These are phyloP conservation scores for Hartigia nigra DNA, from an alignment of 2,888 invertebrate species.

Conservation along the genomic window DNA sequence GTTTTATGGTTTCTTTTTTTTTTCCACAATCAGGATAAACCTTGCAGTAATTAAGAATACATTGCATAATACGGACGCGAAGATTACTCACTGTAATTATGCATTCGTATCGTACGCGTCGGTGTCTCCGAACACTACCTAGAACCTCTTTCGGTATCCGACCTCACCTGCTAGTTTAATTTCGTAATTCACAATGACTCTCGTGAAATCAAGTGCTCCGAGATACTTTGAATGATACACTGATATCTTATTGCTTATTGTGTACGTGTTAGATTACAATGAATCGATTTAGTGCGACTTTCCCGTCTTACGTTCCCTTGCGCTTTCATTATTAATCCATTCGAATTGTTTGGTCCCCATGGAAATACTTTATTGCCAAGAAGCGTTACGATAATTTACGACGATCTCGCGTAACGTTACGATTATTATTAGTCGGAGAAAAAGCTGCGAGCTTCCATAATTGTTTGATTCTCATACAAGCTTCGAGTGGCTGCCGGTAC, in stretches of 20 bases:
- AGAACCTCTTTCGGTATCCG: not conserved
- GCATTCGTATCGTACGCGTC: not conserved
- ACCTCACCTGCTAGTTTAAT: not conserved
- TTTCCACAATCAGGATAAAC: constrained; percentile 21
- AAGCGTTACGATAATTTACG: not conserved
- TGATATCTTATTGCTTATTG: not conserved
- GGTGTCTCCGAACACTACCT: not conserved
- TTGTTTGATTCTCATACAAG: not conserved
- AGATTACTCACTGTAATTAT: not conserved
- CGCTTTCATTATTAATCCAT: not conserved
- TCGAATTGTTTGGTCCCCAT: not conserved
- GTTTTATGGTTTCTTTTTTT: constrained; percentile 18
- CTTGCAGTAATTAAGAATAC: constrained; percentile 21
- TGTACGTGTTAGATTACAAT: not conserved
- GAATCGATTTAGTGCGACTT: not conserved
- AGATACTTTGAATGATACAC: not conserved
- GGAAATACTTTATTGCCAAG: not conserved
- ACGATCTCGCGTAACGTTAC: not conserved
- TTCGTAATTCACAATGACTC: not conserved
- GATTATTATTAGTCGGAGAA: not conserved
- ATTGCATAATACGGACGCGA: not conserved
- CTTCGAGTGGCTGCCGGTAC: not conserved
- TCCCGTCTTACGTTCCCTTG: not conserved
- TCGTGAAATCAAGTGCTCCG: not conserved
- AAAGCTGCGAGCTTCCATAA: not conserved